phyloP scores from a whole-genome alignment of 2,888 invertebrate species.

The Lordiphosa andalusiaca region DNA sequence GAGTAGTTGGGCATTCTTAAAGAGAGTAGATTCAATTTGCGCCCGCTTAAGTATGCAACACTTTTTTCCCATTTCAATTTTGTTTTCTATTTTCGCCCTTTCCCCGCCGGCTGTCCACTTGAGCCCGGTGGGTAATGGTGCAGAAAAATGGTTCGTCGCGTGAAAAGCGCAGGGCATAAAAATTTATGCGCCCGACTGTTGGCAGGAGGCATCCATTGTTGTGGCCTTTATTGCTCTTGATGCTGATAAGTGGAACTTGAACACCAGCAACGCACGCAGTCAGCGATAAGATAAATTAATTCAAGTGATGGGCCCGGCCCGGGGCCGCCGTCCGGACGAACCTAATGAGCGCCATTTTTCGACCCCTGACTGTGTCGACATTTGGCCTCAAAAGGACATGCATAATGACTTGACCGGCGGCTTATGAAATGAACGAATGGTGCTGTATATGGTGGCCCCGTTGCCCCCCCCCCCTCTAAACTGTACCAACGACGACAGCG shows the following conservation, averaged over 20 bases:
- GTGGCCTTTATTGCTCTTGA: conserved; percentile 34
- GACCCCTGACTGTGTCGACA: conserved; percentile 18
- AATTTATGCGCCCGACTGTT: conserved; percentile 56
- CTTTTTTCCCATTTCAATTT: conserved; percentile 36
- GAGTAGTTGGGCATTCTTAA: conserved; percentile 48
- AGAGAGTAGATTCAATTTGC: conserved; percentile 53
- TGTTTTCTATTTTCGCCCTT: conserved; percentile 3
- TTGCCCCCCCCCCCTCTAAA: conserved; percentile 7
- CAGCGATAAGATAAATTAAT: conserved; percentile 69
- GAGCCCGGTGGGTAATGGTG: conserved; percentile 43
- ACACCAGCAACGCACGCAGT: conserved; percentile 68
- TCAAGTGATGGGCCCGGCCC: conserved; percentile 42
- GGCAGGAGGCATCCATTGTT: conserved; percentile 19
- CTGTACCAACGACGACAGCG: conserved; percentile 1
- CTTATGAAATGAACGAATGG: conserved; percentile 56
- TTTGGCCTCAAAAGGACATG: conserved; percentile 44
- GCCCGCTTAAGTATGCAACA: conserved; percentile 54
- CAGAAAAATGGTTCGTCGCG: conserved; percentile 48
- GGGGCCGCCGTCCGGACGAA: conserved; percentile 21
- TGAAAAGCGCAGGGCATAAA: conserved; percentile 61
- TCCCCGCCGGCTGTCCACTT: conserved; percentile 28
- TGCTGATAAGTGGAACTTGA: conserved; percentile 66
- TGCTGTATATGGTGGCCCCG: conserved; percentile 14
- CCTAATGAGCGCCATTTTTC: conserved; percentile 59
- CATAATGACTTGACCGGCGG: conserved; percentile 58